phyloP scores from a whole-genome alignment of 2,797 vertebrate genomes.

The Xiphorhynchus erythropygius region DNA sequence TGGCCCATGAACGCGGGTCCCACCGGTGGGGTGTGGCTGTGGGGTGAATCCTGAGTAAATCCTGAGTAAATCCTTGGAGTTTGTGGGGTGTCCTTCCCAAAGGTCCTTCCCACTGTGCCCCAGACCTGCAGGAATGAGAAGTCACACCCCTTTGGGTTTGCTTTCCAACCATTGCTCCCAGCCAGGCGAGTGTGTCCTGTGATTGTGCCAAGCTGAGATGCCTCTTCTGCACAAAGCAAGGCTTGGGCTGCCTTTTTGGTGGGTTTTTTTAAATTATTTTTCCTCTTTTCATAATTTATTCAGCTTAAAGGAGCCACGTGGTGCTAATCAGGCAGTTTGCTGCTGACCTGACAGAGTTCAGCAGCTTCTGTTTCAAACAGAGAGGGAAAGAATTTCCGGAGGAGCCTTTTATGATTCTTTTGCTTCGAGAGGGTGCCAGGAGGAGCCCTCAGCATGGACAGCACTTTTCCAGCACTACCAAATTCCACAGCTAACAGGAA shows the following conservation, averaged over 20 bases:
- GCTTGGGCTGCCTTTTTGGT: background rate
- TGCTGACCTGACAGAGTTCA: background rate
- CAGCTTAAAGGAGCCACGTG: background rate
- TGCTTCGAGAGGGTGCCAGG: background rate
- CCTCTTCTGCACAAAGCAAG: background rate
- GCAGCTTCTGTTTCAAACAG: background rate
- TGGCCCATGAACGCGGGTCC: background rate
- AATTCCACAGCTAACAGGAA: background rate
- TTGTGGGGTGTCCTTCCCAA: background rate
- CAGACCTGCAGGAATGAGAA: background rate
- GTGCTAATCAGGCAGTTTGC: background rate
- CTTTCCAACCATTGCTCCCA: background rate
- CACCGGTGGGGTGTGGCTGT: background rate
- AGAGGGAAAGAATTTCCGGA: background rate
- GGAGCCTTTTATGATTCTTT: background rate
- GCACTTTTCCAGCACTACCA: background rate
- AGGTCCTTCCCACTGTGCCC: background rate
- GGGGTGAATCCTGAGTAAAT: background rate
- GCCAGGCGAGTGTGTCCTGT: background rate
- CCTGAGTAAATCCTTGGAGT: background rate
- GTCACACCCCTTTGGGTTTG: background rate
- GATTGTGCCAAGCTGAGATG: background rate
- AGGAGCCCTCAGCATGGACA: slow-evolving; percentile 19
- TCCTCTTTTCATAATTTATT: background rate
- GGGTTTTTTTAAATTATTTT: background rate